Base-by-base conservation (phyloP, 2,888 invertebrate species). In the Eledona agricola region DNA sequence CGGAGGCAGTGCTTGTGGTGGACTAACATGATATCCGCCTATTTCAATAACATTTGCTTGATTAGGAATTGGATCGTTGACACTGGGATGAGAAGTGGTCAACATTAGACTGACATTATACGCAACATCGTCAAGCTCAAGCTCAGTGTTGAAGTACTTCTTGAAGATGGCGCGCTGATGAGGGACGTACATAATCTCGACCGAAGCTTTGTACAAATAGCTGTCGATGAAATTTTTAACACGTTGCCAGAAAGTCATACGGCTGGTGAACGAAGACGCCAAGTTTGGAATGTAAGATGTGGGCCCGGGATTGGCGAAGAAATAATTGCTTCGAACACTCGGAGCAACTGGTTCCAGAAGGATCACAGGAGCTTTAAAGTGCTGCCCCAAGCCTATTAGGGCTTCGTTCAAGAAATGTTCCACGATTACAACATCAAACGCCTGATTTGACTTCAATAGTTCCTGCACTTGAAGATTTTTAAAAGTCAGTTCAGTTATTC, bases 1-100 rank as follows among this genome's bases (percentile, higher is more conserved):
- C 17, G 58, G 26, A 1, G 65, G 64, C 6, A 72, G 34, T 34
- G 57, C 56, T 51, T 68, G 65, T 0, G 69, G 63, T 2, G 64
- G 58, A 35, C 64, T 34, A 1, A 72, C 57, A 26, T 84, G 83
- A 34, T 78, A 63, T 23, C 83, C 83, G 4, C 83, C 84, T 34
- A 84, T 75, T 62, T 83, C 80, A 1, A 83, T 69, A 53, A 81
- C 73, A 64, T 80, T 81, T 0, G 83, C 83, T 2, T 80, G 73
- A 23, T 78, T 72, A 0, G 83, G 82, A 6, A 73, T 67, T 1
- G 81, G 73, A 2, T 70, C 56, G 34, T 78, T 77, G 47, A 79
- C 75, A 65, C 80, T 80, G 26, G 76, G 78, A 63, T 84, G 83
- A 1, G 69, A 67, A 53, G 73, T 73, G 5, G 69, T 17, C 1